phyloP scores from a whole-genome alignment of 2,888 invertebrate genomes.

The Agonopterix subpropinquella region DNA sequence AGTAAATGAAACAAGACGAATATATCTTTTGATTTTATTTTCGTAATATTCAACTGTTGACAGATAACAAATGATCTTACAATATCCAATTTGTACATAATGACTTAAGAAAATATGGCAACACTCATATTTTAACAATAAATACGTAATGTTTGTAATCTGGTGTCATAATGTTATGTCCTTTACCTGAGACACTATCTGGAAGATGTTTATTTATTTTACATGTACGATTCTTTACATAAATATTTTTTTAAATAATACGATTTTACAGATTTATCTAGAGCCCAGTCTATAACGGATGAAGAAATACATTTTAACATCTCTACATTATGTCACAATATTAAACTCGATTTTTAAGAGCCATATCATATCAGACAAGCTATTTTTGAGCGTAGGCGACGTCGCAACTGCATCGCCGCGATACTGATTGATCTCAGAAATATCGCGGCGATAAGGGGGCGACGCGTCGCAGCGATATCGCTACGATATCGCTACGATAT shows the following conservation, averaged over 20 bases:
- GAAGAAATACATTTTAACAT: conserved; percentile 3
- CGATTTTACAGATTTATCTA: background rate
- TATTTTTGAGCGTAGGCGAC: too few relatives aligned
- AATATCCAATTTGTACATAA: conserved; percentile 75
- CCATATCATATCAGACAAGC: too few relatives aligned
- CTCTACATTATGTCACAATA: conserved; percentile 33
- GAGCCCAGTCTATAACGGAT: too few relatives aligned
- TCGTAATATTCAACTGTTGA: conserved; percentile 75
- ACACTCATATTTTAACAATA: conserved; percentile 73
- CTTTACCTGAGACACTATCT: conserved; percentile 2
- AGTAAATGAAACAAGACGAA: conserved; percentile 34
- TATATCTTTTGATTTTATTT: conserved; percentile 63
- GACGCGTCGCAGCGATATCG: too few relatives aligned
- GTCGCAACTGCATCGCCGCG: too few relatives aligned
- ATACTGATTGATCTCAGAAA: too few relatives aligned
- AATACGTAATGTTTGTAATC: conserved; percentile 42
- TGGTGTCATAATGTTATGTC: conserved; percentile 24
- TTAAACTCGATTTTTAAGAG: conserved; percentile 28
- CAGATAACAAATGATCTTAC: conserved; percentile 75
- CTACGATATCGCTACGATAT: too few relatives aligned
- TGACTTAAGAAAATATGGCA: conserved; percentile 76
- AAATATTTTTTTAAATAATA: conserved; percentile 1
- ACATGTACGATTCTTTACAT: background rate
- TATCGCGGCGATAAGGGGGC: too few relatives aligned
- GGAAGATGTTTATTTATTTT: conserved; percentile 4